A percentile compares a stretch with the other conserved stretches of the same genome.
Evolutionary conservation across 1,140 invertebrate species (phyloP).

Genomic region (Scaptomyza graminum): DNA sequence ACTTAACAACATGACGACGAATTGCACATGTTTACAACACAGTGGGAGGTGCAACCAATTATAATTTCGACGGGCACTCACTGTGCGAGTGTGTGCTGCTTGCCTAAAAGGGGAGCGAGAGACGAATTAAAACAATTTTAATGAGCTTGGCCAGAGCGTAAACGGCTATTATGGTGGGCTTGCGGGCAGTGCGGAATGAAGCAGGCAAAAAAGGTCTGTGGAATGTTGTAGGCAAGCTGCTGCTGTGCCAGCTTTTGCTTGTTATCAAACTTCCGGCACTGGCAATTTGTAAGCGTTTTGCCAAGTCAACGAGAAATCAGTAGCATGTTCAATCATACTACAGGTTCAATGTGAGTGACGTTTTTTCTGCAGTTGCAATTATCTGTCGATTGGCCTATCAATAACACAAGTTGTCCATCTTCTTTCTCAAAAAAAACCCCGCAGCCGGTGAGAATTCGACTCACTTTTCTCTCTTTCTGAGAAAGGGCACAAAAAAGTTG

Average conservation of each 20-base stretch:
- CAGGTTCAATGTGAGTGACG: slow-evolving; percentile 46
- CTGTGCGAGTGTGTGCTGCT: too few species aligned
- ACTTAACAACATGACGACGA: slow-evolving; percentile 4
- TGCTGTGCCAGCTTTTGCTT: not conserved
- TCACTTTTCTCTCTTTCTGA: too few species aligned
- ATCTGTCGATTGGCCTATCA: slow-evolving; percentile 29
- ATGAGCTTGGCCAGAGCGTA: not conserved
- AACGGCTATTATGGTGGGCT: not conserved
- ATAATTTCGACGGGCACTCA: not conserved
- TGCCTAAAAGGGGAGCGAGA: not conserved
- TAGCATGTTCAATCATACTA: slow-evolving; percentile 55
- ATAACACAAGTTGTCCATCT: not conserved
- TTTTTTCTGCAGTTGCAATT: slow-evolving; percentile 22
- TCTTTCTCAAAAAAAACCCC: too few species aligned
- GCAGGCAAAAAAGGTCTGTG: not conserved
- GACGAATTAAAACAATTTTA: slow-evolving; percentile 6
- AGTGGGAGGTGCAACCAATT: slow-evolving; percentile 3
- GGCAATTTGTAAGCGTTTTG: slow-evolving; percentile 1
- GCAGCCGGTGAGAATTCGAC: too few species aligned
- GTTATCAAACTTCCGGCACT: not conserved
- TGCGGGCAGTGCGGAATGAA: not conserved
- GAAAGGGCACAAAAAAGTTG: too few species aligned
- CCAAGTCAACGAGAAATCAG: slow-evolving; percentile 27
- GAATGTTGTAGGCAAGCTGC: too few species aligned
- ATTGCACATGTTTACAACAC: not conserved